phyloP scores from a whole-genome alignment of 2,113 vertebrate species.

The Oostethus manadensis region DNA sequence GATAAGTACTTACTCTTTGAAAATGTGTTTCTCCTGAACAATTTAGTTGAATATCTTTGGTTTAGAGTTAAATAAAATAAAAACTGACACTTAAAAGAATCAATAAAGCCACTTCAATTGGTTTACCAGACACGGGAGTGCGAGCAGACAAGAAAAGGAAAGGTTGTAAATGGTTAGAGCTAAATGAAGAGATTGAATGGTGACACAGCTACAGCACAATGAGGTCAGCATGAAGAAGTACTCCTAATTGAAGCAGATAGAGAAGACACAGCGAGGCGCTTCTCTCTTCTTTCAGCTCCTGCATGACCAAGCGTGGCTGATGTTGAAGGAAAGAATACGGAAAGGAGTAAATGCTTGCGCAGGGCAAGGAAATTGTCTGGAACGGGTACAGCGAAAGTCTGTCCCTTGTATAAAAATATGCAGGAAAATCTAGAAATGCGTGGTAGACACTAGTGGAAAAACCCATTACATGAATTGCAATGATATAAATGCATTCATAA shows the following conservation, averaged over 20 bases:
- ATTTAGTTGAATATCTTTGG: no score
- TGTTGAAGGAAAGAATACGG: background rate
- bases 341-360: background rate
- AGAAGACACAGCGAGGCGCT: conserved; percentile 44
- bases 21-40: no score
- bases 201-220: conserved; percentile 68
- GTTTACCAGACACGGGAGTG: conserved; percentile 51
- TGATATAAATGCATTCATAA: no score
- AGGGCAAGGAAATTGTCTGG: background rate
- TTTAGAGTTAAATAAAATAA: conserved; percentile 24
- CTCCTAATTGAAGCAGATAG: conserved; percentile 70
- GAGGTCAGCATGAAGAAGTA: conserved; percentile 70
- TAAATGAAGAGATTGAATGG: conserved; percentile 63
- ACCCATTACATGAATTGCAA: background rate
- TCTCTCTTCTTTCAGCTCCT: conserved; percentile 10
- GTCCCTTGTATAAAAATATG: background rate
- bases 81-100: conserved; percentile 24
- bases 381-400: background rate
- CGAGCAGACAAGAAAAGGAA: conserved; percentile 60
- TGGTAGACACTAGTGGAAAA: background rate
- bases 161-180: conserved; percentile 48
- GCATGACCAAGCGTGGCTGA: background rate
- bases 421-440: background rate
- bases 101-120: conserved; percentile 44
- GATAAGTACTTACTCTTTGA: no score